Evolutionary conservation across 2,113 vertebrate species (phyloP).

Genomic region (Pterocles burchelli): DNA sequence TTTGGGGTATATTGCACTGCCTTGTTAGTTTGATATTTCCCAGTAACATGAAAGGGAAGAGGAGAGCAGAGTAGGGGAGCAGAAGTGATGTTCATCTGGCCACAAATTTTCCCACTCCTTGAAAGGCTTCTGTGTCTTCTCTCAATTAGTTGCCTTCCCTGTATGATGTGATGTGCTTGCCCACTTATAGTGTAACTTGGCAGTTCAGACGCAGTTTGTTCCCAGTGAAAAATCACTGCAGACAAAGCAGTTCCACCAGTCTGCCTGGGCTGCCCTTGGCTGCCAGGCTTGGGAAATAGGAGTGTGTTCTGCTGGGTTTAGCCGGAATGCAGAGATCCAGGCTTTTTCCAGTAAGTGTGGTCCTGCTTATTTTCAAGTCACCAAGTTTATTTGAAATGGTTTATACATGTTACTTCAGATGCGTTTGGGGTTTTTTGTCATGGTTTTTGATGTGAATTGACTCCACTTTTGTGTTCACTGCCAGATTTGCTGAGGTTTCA

Average conservation of each 20-base stretch:
- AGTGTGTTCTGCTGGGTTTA: not conserved
- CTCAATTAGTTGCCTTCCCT: not conserved
- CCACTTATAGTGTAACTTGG: not conserved
- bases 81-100: not conserved
- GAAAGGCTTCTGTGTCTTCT: not conserved
- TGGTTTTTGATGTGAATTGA: not conserved
- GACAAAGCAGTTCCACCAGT: not conserved
- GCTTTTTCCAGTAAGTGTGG: not conserved
- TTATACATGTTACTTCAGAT: not conserved
- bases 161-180: not conserved
- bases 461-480: not conserved
- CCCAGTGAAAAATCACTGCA: not conserved
- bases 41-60: not conserved
- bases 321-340: not conserved
- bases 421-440: not conserved
- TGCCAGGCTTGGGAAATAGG: not conserved
- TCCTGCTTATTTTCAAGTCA: not conserved
- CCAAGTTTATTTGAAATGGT: not conserved
- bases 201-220: not conserved
- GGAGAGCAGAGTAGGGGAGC: not conserved
- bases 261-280: not conserved
- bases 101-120: not conserved
- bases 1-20: not conserved
- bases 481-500: not conserved
- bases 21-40: not conserved